Base-by-base conservation (phyloP, 1,140 invertebrate species). In the Cotesia vestalis region DNA sequence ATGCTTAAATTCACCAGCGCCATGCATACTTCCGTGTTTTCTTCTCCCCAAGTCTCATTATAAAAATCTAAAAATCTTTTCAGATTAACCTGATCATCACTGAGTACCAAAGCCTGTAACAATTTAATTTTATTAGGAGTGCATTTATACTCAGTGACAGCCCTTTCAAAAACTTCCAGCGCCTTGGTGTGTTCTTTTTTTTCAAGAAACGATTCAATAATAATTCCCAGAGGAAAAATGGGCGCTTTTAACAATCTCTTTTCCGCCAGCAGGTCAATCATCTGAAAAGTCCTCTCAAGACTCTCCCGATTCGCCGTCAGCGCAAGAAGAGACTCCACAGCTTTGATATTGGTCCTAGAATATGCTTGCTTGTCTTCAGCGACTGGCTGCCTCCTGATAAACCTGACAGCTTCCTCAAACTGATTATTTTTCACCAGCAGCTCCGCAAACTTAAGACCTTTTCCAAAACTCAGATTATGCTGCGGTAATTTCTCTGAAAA, bases 1-100 rank as follows among this genome's bases (percentile, higher is more conserved):
- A 91, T 92, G 78, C 95, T 93, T 6, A 96, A 87, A 82, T 96
- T 96, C 1, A 90, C 89, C 70, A 94, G 89, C 4, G 94, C 92
- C 63, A 96, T 86, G 80, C 95, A 93, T 77, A 95, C 93, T 1
- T 96, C 84, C 71, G 93, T 92, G 78, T 95, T 94, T 14, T 93
- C 90, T 86, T 96, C 94, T 4, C 94, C 94, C 72, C 94, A 91
- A 68, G 94, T 87, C 67, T 89, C 83, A 1, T 92, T 94, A 71
- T 91, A 92, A 2, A 95, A 83, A 84, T 96, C 94, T 1, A 94
- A 92, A 4, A 95, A 79, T 81, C 90, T 90, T 83, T 96, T 94
- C 9, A 96, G 82, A 76, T 89, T 90, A 0, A 89, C 88, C 0
- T 94, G 91, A 84, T 96, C 93, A 85, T 96, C 94, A 9, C 84